phyloP scores from a whole-genome alignment of 2,113 vertebrate genomes.

The Solea solea region DNA sequence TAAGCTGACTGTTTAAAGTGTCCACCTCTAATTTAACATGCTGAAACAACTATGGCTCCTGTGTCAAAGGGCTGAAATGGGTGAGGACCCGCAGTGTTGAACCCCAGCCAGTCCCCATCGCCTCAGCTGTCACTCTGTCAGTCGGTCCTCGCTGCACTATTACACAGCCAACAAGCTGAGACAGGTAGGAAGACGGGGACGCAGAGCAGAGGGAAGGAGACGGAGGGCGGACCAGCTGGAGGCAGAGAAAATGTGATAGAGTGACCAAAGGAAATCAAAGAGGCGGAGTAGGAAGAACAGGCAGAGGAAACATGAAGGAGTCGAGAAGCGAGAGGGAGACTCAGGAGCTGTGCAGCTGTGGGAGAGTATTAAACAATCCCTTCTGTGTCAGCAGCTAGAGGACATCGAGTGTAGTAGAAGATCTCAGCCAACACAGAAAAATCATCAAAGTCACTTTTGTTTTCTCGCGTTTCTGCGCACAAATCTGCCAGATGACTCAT shows the following conservation, averaged over 20 bases:
- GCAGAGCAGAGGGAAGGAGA: constrained; percentile 1
- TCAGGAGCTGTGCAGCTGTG: constrained; percentile 68
- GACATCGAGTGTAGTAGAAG: constrained; percentile 49
- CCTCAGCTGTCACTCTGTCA: constrained; percentile 53
- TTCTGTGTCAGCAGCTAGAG: constrained; percentile 68
- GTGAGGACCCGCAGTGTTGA: constrained; percentile 56
- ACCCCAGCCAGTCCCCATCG: constrained; percentile 60
- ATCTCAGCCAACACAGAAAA: constrained; percentile 21
- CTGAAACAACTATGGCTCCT: constrained; percentile 16
- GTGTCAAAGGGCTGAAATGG: constrained; percentile 15
- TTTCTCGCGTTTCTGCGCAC: constrained; percentile 1
- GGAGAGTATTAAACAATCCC: constrained; percentile 67
- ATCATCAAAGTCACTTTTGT: constrained; percentile 17
- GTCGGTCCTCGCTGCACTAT: constrained; percentile 40
- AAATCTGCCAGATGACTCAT: constrained; percentile 6
- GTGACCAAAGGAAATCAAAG: constrained; percentile 36
- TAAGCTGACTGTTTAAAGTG: too few relatives aligned
- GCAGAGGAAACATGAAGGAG: constrained; percentile 29
- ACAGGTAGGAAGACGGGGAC: constrained; percentile 21
- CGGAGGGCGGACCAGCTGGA: constrained; percentile 8
- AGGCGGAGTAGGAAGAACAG: constrained; percentile 7
- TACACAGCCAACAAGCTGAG: constrained; percentile 41
- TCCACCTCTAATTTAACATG: background rate
- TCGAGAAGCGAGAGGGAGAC: constrained; percentile 31
- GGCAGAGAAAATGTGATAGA: constrained; percentile 18